A percentile compares a stretch with the other conserved stretches of the same genome.
Evolutionary conservation across 2,797 vertebrate genomes (phyloP).

Genomic region (Thripadectes ignobilis): DNA sequence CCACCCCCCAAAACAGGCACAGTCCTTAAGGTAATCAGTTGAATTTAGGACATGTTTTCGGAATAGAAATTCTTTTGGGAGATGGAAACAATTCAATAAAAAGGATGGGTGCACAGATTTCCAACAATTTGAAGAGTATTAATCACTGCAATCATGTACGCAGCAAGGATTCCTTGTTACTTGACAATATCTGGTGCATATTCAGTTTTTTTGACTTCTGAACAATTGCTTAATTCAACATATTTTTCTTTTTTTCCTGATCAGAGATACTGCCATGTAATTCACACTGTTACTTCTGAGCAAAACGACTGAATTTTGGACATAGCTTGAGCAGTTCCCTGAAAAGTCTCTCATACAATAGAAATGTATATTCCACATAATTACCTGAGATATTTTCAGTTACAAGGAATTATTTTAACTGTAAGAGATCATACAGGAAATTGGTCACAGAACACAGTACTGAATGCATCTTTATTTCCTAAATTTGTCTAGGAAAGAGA

Average conservation of each 20-base stretch:
- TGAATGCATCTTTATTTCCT: not conserved
- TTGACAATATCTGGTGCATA: not conserved
- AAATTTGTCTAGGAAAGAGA: not conserved
- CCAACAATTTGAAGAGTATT: not conserved
- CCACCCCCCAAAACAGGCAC: not conserved
- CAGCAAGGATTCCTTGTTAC: not conserved
- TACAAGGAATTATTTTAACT: not conserved
- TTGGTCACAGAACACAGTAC: not conserved
- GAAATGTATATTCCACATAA: not conserved
- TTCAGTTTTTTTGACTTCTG: slow-evolving; percentile 34
- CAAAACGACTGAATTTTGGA: not conserved
- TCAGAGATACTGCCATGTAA: not conserved
- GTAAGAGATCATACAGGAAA: not conserved
- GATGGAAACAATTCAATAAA: not conserved
- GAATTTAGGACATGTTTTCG: not conserved
- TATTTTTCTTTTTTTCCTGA: not conserved
- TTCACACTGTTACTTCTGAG: not conserved
- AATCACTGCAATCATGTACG: not conserved
- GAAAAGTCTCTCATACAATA: not conserved
- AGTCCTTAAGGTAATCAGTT: not conserved
- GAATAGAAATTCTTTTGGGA: not conserved
- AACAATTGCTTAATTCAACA: not conserved
- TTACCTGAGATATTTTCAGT: not conserved
- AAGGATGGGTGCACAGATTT: not conserved
- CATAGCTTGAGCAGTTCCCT: not conserved